Conservation (phyloP, 2,113 vertebrate species). For the Grammomys dolichurus region DNA sequence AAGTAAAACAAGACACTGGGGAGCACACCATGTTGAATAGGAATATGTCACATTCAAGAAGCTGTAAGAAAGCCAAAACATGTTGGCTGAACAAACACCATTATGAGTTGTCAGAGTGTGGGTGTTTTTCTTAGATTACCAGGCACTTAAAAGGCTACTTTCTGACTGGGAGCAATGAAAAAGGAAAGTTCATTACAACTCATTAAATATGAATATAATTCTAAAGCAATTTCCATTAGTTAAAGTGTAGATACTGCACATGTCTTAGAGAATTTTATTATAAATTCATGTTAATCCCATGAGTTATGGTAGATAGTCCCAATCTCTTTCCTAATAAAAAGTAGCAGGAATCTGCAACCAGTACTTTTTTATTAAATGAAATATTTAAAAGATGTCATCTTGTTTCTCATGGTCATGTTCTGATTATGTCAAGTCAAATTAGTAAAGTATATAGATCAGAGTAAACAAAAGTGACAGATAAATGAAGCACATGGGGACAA, state of each 20-base stretch:
- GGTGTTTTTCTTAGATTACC: conserved; percentile 78
- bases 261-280: conserved; percentile 85
- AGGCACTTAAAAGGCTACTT: conserved; percentile 86
- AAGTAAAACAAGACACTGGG: neutral
- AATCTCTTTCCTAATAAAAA: conserved; percentile 81
- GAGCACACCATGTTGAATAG: conserved; percentile 2
- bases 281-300: conserved; percentile 81
- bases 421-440: conserved; percentile 90
- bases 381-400: conserved; percentile 88
- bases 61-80: rapidly evolving
- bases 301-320: conserved; percentile 73
- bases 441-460: conserved; percentile 85
- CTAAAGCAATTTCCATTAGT: conserved; percentile 88
- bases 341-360: conserved; percentile 54
- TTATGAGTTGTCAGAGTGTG: conserved; percentile 71
- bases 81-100: conserved; percentile 70
- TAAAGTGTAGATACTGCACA: conserved; percentile 74
- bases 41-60: conserved; percentile 56
- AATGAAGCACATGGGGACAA: conserved; percentile 81
- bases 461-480: conserved; percentile 89
- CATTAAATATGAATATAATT: conserved; percentile 90
- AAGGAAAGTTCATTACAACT: conserved; percentile 89
- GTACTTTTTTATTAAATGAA: conserved; percentile 83
- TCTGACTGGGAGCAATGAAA: conserved; percentile 82
- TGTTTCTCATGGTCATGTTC: conserved; percentile 85